Evolutionary conservation across 2,888 invertebrate genomes (phyloP), one percentile per base, ranked within the genome.

Genomic region (Ctenicera cuprea): DNA sequence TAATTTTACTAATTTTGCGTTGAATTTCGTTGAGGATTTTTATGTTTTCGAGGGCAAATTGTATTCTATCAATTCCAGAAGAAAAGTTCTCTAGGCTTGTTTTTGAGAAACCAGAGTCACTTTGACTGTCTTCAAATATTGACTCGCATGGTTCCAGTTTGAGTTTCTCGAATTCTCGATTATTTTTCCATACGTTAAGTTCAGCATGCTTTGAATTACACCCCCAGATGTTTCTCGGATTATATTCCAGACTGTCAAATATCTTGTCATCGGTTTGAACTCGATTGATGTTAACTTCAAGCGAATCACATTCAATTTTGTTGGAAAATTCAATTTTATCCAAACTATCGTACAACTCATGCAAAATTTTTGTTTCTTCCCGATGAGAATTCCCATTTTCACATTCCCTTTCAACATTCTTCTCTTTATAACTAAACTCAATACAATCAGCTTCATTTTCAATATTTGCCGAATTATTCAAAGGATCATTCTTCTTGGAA

Each of bases 1-100:
- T 93, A 33, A 94, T 93, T 33, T 92, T 92, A 81, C 92, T 91
- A 12, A 93, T 90, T 83, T 93, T 93, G 69, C 91, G 88, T 84
- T 93, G 93, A 26, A 94, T 93, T 75, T 91, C 89, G 81, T 90
- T 90, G 75, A 90, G 89, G 80, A 91, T 90, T 78, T 90, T 89
- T 5, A 91, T 89, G 79, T 91, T 91, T 57, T 90, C 89, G n/a
- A 87, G 75, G 0, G 86, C 85, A 48, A 82, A 79, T 64, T 87
- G 86, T n/a, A 86, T 86, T 73, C 83, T 81, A 64, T 78, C 79
- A n/a, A 78, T 75, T 30, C 71, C 74, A 0, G 74, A 74, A 0
- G 75, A 65, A 20, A 72, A 72, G 12, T 71, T 64, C 7, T 74
- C 74, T 9, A 67, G 18, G 12, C 41, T 66, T 1, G 14, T 14